Base-by-base conservation (phyloP, 2,888 invertebrate species). In the Charanyca ferruginea region DNA sequence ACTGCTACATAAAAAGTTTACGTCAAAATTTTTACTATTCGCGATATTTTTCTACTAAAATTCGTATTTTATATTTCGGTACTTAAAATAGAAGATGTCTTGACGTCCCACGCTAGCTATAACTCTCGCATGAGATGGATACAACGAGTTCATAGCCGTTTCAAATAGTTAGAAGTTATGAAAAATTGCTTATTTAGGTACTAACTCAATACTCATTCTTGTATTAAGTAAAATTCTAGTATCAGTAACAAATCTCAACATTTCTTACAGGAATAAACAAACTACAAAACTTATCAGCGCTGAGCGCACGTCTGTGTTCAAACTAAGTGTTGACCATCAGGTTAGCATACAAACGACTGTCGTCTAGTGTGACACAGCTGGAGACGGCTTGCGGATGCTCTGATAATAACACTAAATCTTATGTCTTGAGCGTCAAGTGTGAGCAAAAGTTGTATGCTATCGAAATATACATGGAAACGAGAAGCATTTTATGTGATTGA, bases 11-110 rank as follows among this genome's bases (percentile, higher is more conserved):
- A 66, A 81, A 79, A 66, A 23, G 54, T 54, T 59, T 44, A 41
- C 57, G 65, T 47, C 9, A n/a, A 59, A 55, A 20, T 48, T 74
- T 75, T 79, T 75, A 75, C 54, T 74, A 68, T 52, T 32, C 32
- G 51, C 54, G 69, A 74, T 79, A 75, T 68, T 74, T 78, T 75
- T 67, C 58, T 35, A 74, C 58, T 79, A 52, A 75, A 79, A 79
- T 55, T 48, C 23, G n/a, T 54, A 28, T 65, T 73, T 78, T 60
- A 74, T 75, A 51, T 42, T 42, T 59, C n/a, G n/a, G 47, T 59
- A 20, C 69, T 62, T 75, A 62, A 79, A 62, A 67, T 54, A 38
- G 49, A 32, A 45, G 18, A 47, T 8, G 13, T 23, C 22, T 45
- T 41, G 20, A 23, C 35, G 20, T 9, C 38, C 1, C 28, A 32